These are phyloP conservation scores for Thalassophryne amazonica DNA, from an alignment of 2,797 vertebrate species.

Conservation along the genomic window DNA sequence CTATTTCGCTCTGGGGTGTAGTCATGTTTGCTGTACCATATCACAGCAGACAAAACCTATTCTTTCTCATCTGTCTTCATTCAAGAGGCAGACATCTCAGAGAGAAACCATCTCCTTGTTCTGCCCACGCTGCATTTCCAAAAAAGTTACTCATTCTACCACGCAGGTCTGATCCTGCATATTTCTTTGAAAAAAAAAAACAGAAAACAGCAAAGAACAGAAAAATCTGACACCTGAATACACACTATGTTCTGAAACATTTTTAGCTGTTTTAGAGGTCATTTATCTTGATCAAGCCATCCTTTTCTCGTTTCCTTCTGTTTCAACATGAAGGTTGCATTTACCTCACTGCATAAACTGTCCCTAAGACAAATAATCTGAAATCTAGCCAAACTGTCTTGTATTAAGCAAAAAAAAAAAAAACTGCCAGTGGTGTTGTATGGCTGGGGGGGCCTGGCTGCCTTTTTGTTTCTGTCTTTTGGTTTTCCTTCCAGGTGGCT, in stretches of 20 bases:
- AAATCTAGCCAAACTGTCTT: too few relatives aligned
- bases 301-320: slow-evolving; percentile 5
- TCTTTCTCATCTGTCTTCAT: slow-evolving; percentile 52
- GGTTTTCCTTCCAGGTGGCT: too few relatives aligned
- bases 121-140: slow-evolving; percentile 30
- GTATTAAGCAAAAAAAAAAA: too few relatives aligned
- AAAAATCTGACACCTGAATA: slow-evolving; percentile 15
- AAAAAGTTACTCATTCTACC: slow-evolving; percentile 31
- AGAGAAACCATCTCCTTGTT: slow-evolving; percentile 25
- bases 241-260: not conserved
- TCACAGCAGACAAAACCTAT: slow-evolving; percentile 14
- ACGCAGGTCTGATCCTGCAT: slow-evolving; percentile 42
- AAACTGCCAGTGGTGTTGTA: too few relatives aligned
- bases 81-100: slow-evolving; percentile 23
- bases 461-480: too few relatives aligned
- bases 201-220: slow-evolving; percentile 16
- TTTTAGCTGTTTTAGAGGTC: slow-evolving; percentile 10
- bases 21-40: slow-evolving; percentile 29
- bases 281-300: not conserved
- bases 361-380: too few relatives aligned
- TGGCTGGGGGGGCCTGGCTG: too few relatives aligned
- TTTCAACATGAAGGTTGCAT: slow-evolving; percentile 5
- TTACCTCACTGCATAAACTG: too few relatives aligned
- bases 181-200: slow-evolving; percentile 10
- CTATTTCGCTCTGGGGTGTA: slow-evolving; percentile 20